Evolutionary conservation across 2,113 vertebrate genomes (phyloP), one percentile per base, ranked within the genome.

Genomic region (Periophthalmus modestus): DNA sequence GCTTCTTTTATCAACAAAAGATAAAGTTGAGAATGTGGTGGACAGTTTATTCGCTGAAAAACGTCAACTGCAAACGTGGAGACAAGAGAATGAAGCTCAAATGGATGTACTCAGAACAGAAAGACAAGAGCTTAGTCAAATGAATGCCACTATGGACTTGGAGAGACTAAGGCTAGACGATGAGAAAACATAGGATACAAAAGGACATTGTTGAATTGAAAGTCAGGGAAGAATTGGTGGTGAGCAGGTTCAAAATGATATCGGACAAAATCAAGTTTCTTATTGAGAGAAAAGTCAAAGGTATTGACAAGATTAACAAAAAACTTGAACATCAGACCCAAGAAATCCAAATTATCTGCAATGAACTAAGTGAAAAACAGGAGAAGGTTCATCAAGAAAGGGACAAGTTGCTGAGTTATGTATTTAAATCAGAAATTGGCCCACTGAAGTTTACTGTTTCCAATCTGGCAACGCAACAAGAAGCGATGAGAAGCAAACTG

Each of bases 151-250:
- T 21, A 19, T 43, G 61, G 62, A 65, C 19, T 7, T 43, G 34
- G 18, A 65, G 2, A 19, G 4, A 19, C 34, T n/a, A 1, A 43
- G 9, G 34, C 33, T 65, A 36, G 33, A 43, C 19, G 62, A 65
- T 16, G 62, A 65, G n/a, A 11, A 65, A 43, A 21, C 18, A 65
- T 0, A 65, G 62, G 39, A n/a, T 39, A 4, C 34, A 34, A 39
- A 65, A 65, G 36, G 62, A 65, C 33, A 19, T 65, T 19, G 21
- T n/a, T 43, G 62, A 65, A 65, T 19, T 65, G 18, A 65, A 65
- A 18, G 34, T 18, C 33, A 65, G 62, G 19, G 62, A 43, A 39
- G 62, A 65, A 65, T 10, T 65, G 10, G 62, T 65, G 19, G 34
- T 65, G 18, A 43, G 62, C 36, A 65, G 34, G 18, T 43, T 65